Evolutionary conservation across 2,888 invertebrate species (phyloP).

Genomic region (Thecocarcelia acutangulata): DNA sequence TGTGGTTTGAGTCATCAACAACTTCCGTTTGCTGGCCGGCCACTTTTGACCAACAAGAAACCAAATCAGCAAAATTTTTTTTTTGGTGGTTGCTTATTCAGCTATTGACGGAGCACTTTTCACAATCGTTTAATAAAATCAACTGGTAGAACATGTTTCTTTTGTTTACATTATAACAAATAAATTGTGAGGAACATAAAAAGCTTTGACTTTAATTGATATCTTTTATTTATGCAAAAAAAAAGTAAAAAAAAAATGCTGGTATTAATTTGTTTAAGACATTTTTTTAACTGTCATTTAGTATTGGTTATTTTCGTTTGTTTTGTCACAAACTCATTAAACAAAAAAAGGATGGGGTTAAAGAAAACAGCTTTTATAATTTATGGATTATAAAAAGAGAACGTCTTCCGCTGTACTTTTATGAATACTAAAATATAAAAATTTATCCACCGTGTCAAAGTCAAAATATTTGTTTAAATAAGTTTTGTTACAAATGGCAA

Average conservation of each 20-base stretch:
- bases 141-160: conserved; percentile 42
- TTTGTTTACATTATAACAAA: conserved; percentile 2
- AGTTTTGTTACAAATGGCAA: too few species aligned
- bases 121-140: neutral
- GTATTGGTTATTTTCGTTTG: neutral
- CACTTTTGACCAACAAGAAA: conserved; percentile 1
- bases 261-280: neutral
- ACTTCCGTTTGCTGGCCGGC: conserved; percentile 54
- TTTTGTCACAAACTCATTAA: neutral
- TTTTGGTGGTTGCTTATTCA: conserved; percentile 12
- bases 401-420: conserved; percentile 29
- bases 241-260: conserved; percentile 1
- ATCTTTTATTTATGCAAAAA: conserved; percentile 3
- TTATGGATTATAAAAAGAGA: conserved; percentile 29
- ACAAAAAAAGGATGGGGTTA: neutral
- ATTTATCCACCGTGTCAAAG: too few species aligned
- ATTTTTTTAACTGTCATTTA: neutral
- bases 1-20: conserved; percentile 16
- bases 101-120: neutral
- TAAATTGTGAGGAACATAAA: conserved; percentile 1
- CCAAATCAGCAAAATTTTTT: neutral
- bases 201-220: conserved; percentile 13
- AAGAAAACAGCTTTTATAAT: neutral
- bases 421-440: neutral
- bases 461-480: too few species aligned